A percentile compares a stretch with the other conserved stretches of the same genome.
phyloP scores from a whole-genome alignment of 2,888 invertebrate species.

The Thereva nobilitata region DNA sequence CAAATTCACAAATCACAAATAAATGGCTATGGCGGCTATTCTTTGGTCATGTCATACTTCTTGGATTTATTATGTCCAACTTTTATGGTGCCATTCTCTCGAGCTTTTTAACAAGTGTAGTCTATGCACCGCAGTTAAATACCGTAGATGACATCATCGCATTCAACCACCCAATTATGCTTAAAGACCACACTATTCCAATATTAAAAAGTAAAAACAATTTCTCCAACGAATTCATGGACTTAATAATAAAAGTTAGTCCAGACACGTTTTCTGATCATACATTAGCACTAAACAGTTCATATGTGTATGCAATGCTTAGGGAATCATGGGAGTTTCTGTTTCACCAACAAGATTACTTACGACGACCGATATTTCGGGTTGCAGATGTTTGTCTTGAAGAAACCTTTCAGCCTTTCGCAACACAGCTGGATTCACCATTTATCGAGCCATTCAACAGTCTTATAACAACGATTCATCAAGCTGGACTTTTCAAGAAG shows the following conservation, averaged over 20 bases:
- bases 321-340: conserved; percentile 8
- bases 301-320: conserved; percentile 13
- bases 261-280: conserved; percentile 7
- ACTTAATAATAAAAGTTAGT: conserved; percentile 1
- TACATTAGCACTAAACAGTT: conserved; percentile 20
- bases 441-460: conserved; percentile 15
- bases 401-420: conserved; percentile 8
- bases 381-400: conserved; percentile 19
- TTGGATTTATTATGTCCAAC: too few species aligned
- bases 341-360: conserved; percentile 12
- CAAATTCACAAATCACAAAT: too few species aligned
- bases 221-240: background rate
- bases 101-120: too few species aligned
- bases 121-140: too few species aligned
- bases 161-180: conserved; percentile 7
- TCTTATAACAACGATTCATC: conserved; percentile 6
- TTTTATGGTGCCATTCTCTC: too few species aligned
- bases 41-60: too few species aligned
- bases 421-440: conserved; percentile 25
- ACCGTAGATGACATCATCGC: conserved; percentile 11
- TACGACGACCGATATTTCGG: conserved; percentile 11
- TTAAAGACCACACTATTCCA: background rate
- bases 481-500: conserved; percentile 12
- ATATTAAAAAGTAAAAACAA: background rate
- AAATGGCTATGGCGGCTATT: too few species aligned